Base-by-base conservation (phyloP, 1,140 invertebrate species). In the Pentalonia nigronervosa region DNA sequence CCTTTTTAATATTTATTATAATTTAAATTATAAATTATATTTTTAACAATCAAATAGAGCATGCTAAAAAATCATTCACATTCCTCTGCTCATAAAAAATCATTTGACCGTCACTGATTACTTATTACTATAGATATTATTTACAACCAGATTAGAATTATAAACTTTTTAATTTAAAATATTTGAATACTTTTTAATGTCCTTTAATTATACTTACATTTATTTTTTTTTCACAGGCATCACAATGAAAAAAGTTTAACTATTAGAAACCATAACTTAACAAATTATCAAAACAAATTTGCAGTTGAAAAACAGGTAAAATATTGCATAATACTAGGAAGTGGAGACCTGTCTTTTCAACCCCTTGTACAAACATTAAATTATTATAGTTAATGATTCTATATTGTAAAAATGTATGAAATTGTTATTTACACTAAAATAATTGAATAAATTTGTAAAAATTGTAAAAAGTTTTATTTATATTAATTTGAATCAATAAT, bases 241-340 rank as follows among this genome's bases (percentile, higher is more conserved):
- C 48, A 89, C 34, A 67, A 90, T 67, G 87, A 56, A 89, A 90
- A 67, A 30, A 90, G 36, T 45, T 60, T 90, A 90, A 67, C 34
- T 90, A 30, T 41, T 90, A 41, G 53, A 47, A 90, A 90, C 36
- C 60, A 25, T 60, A 90, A 90, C 36, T 30, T 67, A 90, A 90
- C 53, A 45, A 90, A 90, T 45, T 45, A 45, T 60, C 36, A 41
- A 90, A 90, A 90, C 89, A 90, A 90, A 90, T 45, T 90, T 90
- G 53, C 53, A 90, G 89, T 45, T 67, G 89, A 90, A 67, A 90
- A 90, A 90, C 89, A 90, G 89, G 89, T 90, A 90, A 90, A 60
- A 89, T 89, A 89, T 89, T 89, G 88, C n/a, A 56, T 90, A 90
- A 67, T 90, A 67, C 36, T 90, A 45, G 25, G 53, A 45, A 60